Percentiles rank a stretch among this genome's conserved stretches.
These are phyloP conservation scores for Plebejus anna DNA, from an alignment of 2,888 invertebrate genomes.

Conservation along the genomic window DNA sequence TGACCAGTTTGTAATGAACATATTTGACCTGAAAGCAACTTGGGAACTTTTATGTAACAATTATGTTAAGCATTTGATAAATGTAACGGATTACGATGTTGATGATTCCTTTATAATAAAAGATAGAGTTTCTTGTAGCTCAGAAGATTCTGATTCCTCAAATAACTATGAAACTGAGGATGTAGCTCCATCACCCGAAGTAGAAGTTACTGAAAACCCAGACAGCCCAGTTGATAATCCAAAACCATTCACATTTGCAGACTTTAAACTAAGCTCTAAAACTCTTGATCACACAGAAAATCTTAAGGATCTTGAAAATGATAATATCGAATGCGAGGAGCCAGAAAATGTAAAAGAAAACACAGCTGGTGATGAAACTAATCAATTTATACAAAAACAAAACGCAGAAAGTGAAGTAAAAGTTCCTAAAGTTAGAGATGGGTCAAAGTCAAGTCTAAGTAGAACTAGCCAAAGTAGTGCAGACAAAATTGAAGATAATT, in stretches of 20 bases:
- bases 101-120: slow-evolving; percentile 58
- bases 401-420: slow-evolving; percentile 29
- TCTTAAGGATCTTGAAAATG: slow-evolving; percentile 35
- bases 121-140: slow-evolving; percentile 63
- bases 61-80: slow-evolving; percentile 73
- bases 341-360: slow-evolving; percentile 34
- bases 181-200: slow-evolving; percentile 27
- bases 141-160: slow-evolving; percentile 63
- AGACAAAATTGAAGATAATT: slow-evolving; percentile 53
- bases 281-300: slow-evolving; percentile 44
- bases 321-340: slow-evolving; percentile 31
- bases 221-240: slow-evolving; percentile 49
- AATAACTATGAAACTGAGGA: slow-evolving; percentile 53
- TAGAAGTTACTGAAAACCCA: slow-evolving; percentile 33
- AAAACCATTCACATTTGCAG: slow-evolving; percentile 78
- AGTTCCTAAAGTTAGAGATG: slow-evolving; percentile 19
- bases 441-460: slow-evolving; percentile 12
- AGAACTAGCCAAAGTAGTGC: slow-evolving; percentile 39
- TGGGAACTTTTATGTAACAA: slow-evolving; percentile 81
- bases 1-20: slow-evolving; percentile 80
- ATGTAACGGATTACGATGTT: slow-evolving; percentile 66
- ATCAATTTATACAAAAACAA: slow-evolving; percentile 29
- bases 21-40: slow-evolving; percentile 81
- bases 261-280: slow-evolving; percentile 71
- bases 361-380: slow-evolving; percentile 50